phyloP scores from a whole-genome alignment of 92 coral and sea anemone species.

The Anthopleura xanthogrammica region DNA sequence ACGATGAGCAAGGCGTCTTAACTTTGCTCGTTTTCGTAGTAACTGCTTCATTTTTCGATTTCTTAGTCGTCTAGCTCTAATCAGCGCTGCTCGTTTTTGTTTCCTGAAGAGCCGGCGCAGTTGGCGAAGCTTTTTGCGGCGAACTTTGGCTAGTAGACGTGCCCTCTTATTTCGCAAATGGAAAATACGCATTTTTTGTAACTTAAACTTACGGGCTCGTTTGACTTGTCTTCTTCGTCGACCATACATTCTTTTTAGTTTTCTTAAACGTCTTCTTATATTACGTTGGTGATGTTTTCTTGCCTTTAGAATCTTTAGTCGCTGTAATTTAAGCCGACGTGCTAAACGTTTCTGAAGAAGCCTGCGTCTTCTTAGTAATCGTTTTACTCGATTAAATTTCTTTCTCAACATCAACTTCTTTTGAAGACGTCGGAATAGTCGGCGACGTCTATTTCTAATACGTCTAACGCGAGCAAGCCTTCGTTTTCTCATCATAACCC shows the following conservation, averaged over 20 bases:
- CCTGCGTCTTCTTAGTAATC: neutral
- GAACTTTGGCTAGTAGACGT: neutral
- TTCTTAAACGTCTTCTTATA: neutral
- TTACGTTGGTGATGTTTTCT: neutral
- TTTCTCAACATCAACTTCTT: slow-evolving; percentile 17
- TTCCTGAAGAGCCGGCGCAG: neutral
- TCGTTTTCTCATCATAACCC: slow-evolving; percentile 26
- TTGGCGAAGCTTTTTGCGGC: neutral
- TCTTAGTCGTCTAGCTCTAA: neutral
- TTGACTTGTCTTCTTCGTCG: neutral
- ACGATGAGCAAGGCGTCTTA: slow-evolving; percentile 12
- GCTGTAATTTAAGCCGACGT: neutral
- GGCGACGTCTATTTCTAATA: slow-evolving; percentile 26
- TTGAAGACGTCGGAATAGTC: slow-evolving; percentile 30
- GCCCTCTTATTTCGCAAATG: slow-evolving; percentile 7
- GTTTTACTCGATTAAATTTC: slow-evolving; percentile 21
- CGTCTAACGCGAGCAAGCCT: slow-evolving; percentile 36
- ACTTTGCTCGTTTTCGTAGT: slow-evolving; percentile 3
- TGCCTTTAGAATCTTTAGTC: slow-evolving; percentile 8
- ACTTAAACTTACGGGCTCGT: slow-evolving; percentile 9
- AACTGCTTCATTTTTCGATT: neutral
- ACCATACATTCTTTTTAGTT: neutral
- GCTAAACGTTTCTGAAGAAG: slow-evolving; percentile 9
- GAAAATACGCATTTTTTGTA: slow-evolving; percentile 6
- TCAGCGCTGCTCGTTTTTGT: neutral